Percentiles rank a stretch among this genome's conserved stretches.
These are phyloP conservation scores for Hemistola chrysoprasaria DNA, from an alignment of 2,888 invertebrate genomes.

Conservation along the genomic window DNA sequence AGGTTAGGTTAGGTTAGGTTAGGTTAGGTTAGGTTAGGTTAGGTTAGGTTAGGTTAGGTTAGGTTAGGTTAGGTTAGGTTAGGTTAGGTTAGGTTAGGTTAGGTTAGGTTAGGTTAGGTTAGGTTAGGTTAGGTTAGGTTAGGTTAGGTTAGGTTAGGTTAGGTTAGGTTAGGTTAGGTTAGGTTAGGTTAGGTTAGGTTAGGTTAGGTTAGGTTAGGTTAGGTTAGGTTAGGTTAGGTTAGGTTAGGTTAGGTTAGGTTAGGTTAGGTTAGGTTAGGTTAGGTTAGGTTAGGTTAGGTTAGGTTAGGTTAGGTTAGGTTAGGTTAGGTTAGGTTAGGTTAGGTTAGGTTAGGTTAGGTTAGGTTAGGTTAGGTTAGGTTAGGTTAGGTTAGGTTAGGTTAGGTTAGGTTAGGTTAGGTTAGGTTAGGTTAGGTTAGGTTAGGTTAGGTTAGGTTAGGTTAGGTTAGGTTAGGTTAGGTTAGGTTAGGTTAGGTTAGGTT, in stretches of 20 bases:
- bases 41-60: slow-evolving; percentile 30
- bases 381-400: slow-evolving; percentile 33
- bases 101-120: slow-evolving; percentile 33
- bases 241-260: slow-evolving; percentile 35
- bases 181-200: slow-evolving; percentile 33
- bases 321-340: slow-evolving; percentile 31
- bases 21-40: slow-evolving; percentile 30
- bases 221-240: slow-evolving; percentile 33
- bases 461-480: slow-evolving; percentile 30
- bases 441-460: slow-evolving; percentile 34
- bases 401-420: slow-evolving; percentile 34
- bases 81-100: slow-evolving; percentile 31
- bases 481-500: slow-evolving; percentile 33
- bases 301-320: slow-evolving; percentile 33
- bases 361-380: slow-evolving; percentile 33
- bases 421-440: slow-evolving; percentile 33
- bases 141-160: slow-evolving; percentile 34
- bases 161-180: slow-evolving; percentile 33
- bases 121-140: slow-evolving; percentile 34
- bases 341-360: slow-evolving; percentile 31
- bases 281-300: slow-evolving; percentile 36
- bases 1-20: slow-evolving; percentile 31
- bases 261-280: slow-evolving; percentile 34
- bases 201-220: slow-evolving; percentile 32
- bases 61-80: slow-evolving; percentile 29